Evolutionary conservation across 2,888 invertebrate genomes (phyloP), one percentile per base, ranked within the genome.

Genomic region (Drosophila kuntzei): DNA sequence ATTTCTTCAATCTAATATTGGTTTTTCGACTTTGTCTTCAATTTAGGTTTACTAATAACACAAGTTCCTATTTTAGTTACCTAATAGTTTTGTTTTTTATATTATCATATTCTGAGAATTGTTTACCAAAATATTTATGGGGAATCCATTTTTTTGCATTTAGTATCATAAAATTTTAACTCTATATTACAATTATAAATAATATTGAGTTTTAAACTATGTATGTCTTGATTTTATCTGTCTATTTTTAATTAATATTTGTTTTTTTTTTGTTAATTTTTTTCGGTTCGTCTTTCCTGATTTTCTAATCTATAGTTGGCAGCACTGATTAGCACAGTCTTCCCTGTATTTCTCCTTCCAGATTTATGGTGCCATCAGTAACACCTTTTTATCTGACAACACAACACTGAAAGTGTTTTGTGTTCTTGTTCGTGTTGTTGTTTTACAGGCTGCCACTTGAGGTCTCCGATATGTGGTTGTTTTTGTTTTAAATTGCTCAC

Each of bases 381-480:
- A 80, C 80, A 84, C 84, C 79, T 80, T 72, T 53, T 39, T 41
- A 79, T 80, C 76, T 57, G 41, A 16, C 59, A 61, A 53, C 27
- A 80, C 39, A 77, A 62, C 74, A 82, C 75, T 66, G 64, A 78
- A 74, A 72, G 71, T 73, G 73, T 70, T 73, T 53, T 39, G 18
- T 18, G 53, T 14, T 41, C 46, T 54, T 51, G 60, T 47, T 57
- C 34, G 0, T 70, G 16, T 18, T 41, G 41, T 37, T 47, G 16
- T 32, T 62, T 68, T 61, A 66, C 72, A 71, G 79, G 39, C 11
- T 22, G 49, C 69, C 71, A 72, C 73, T 74, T 71, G 71, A 69
- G 66, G 34, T 41, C 11, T 27, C 8, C 63, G 50, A 55, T 25
- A 29, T 75, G 51, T 34, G 20, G 4, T 16, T 16, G 22, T 25